Evolutionary conservation across 2,797 vertebrate species (phyloP), one percentile per base, ranked within the genome.

Genomic region (Paguma larvata): DNA sequence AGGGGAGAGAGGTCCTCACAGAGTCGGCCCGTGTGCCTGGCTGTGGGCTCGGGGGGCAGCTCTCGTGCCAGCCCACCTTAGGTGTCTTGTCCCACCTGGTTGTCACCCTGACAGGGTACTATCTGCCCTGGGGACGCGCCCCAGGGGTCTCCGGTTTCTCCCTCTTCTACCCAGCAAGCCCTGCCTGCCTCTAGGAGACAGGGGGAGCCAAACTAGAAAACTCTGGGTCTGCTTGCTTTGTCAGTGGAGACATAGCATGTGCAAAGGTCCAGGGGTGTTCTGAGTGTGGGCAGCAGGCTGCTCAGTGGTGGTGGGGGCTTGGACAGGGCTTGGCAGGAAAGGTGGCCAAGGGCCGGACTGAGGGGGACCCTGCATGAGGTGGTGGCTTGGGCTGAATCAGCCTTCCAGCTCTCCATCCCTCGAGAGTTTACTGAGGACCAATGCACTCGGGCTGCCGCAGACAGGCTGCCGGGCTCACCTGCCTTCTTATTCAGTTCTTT

Each of bases 281-380:
- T 3, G 32, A 48, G 51, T 21, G 85, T 38, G 9, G 38, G 10
- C 6, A 15, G 46, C 5, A 1, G 27, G 21, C 46, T 2, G 1
- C 12, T 19, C 0, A 0, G 10, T 2, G 44, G 41, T 14, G 13
- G 27, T 16, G 67, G 34, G 68, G 63, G 46, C 0, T 0, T 7
- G 51, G 53, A n/a, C 63, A 27, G 19, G 48, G 12, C 2, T 6
- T 23, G 3, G 23, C 30, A 18, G 56, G 34, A 32, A 0, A 16
- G 13, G 9, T 16, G 38, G 34, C 18, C n/a, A 27, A 13, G 62
- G 38, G 19, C 51, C 3, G 2, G 67, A 3, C 23, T 4, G 4
- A 3, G 14, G 30, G 34, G 15, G 11, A 3, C 2, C 0, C 73
- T 16, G 3, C n/a, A 5, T 1, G 14, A 3, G 1, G 25, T 0